These are phyloP conservation scores for Mesoclemmys tuberculata DNA, from an alignment of 2,113 vertebrate genomes.

Conservation along the genomic window DNA sequence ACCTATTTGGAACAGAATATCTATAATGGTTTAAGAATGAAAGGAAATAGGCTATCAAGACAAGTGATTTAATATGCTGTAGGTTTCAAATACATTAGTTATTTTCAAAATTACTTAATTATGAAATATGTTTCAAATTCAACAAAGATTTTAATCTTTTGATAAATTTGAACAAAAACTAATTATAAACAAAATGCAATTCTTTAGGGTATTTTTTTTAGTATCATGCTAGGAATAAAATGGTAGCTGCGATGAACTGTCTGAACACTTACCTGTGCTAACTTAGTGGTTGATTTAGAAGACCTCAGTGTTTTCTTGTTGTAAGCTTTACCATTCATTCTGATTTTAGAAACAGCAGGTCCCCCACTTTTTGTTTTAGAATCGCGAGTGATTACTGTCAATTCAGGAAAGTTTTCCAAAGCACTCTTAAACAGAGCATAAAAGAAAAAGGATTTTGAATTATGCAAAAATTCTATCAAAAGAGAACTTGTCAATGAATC, in stretches of 20 bases:
- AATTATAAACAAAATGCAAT: accelerated
- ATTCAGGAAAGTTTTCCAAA: constrained; percentile 95
- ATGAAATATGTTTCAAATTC: not conserved
- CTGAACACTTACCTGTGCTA: constrained; percentile 85
- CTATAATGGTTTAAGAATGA: not conserved
- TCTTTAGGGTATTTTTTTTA: not conserved
- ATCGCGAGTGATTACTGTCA: constrained; percentile 90
- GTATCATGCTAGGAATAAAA: not conserved
- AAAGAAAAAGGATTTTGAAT: constrained; percentile 26
- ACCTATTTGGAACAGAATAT: not conserved
- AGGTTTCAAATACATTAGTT: not conserved
- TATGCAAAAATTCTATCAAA: not conserved
- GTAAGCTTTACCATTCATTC: constrained; percentile 94
- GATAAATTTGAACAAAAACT: not conserved
- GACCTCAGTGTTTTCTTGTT: constrained; percentile 96
- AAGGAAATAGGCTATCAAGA: not conserved
- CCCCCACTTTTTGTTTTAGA: constrained; percentile 89
- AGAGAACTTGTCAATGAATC: not conserved
- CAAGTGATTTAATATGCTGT: not conserved
- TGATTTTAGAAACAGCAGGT: constrained; percentile 89
- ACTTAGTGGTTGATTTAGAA: constrained; percentile 89
- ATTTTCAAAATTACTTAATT: not conserved
- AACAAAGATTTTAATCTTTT: not conserved
- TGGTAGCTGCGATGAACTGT: not conserved
- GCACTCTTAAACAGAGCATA: constrained; percentile 84